Evolutionary conservation across 2,797 vertebrate species (phyloP), one percentile per base, ranked within the genome.

Genomic region (Benthosema pterotum): DNA sequence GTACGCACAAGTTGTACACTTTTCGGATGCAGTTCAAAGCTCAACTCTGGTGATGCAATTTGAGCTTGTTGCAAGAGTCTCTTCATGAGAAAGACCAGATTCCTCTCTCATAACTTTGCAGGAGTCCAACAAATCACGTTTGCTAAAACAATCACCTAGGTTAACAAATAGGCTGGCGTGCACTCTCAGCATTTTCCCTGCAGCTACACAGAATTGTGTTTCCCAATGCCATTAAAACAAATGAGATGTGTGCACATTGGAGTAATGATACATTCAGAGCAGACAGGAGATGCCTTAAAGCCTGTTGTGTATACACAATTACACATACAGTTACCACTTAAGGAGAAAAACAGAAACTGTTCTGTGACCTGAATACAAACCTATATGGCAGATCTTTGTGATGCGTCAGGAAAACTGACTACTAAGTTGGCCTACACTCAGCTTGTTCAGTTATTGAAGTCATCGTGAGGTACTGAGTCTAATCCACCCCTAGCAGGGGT

Each of bases 11-110:
- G 32, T 32, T 32, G 32, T 8, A 32, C 32, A 32, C 32, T 32
- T 32, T 32, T 8, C 9, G 32, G 32, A 8, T 22, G 57, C 51
- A 17, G 68, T 72, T 69, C 51, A 14, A 59, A 61, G 54, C 46
- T 42, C 38, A 62, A 61, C 53, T 69, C 48, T 48, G 52, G 54
- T 58, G 60, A 63, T 19, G 62, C 17, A 38, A 38, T 38, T 38
- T 9, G 32, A 38, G 32, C 32, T 38, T 38, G 32, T 11, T 38
- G 32, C 32, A 8, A 38, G 32, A 38, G 73, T 57, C 69, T n/a
- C 58, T 67, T 65, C 73, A 52, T 68, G 46, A n/a, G 60, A 52
- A 67, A 57, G 28, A 38, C 6, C 32, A 38, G 32, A 8, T 38
- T 38, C 2, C 11, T 38, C 32, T 38, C 32, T 38, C 32, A 38